These are phyloP conservation scores for Bos javanicus DNA, from an alignment of 2,113 vertebrate genomes.

Conservation along the genomic window DNA sequence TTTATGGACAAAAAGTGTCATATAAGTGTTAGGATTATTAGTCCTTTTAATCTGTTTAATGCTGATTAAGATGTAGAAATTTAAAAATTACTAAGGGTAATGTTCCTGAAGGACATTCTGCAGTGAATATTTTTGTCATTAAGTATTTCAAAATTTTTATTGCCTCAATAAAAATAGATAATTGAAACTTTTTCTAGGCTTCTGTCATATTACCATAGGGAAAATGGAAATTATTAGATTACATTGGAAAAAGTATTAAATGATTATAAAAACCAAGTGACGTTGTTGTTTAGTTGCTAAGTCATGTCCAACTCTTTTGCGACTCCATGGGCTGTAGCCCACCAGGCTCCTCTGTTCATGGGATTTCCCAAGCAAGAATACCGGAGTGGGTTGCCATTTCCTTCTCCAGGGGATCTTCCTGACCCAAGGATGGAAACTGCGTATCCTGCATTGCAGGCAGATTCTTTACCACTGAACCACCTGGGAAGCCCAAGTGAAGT, in stretches of 20 bases:
- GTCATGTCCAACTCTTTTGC: background rate
- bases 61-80: conserved; percentile 11
- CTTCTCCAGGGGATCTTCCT: background rate
- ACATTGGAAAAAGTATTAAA: background rate
- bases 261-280: background rate
- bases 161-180: conserved; percentile 1
- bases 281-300: background rate
- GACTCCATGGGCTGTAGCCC: background rate
- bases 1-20: background rate
- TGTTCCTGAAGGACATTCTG: background rate
- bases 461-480: background rate
- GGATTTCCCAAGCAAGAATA: background rate
- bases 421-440: background rate
- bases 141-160: conserved; percentile 1
- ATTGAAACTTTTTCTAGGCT: background rate
- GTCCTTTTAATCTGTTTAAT: conserved; percentile 26
- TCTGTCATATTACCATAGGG: background rate
- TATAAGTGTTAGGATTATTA: background rate
- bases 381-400: background rate
- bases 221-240: conserved; percentile 31
- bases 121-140: conserved; percentile 12
- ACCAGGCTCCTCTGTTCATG: background rate
- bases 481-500: background rate
- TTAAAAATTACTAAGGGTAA: background rate
- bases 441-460: background rate